Base-by-base conservation (phyloP, 1,140 invertebrate species). In the Halictus rubicundus region DNA sequence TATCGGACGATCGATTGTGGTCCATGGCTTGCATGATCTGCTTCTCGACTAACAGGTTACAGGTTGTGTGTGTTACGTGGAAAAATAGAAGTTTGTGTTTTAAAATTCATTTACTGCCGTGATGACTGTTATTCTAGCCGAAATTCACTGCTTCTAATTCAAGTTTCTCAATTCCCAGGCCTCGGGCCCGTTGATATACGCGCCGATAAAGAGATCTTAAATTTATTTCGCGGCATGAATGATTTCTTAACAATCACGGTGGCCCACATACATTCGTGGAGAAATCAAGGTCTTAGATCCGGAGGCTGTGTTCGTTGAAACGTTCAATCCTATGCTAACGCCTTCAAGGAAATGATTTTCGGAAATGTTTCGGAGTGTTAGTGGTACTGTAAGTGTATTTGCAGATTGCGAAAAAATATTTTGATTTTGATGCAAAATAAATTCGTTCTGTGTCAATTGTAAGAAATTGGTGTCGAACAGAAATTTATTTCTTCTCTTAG, bases 231-330 rank as follows among this genome's bases (percentile, higher is more conserved):
- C 23, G 19, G 12, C 21, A 61, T 10, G 54, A 49, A 71, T 10
- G 57, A 66, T 84, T 84, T 84, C 76, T 27, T 71, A 84, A 82
- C 66, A 54, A 79, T 65, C 60, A 74, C 46, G 5, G 7, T 39
- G 32, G 19, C 37, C 27, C 73, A 37, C 52, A 37, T 65, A n/a
- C 2, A 32, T 54, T 7, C 14, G 16, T 23, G 54, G 21, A 7
- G 74, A 54, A 37, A 64, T 32, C 46, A 39, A 52, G 25, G 57
- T 9, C n/a, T 69, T 39, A 59, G 57, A 61, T 49, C 16, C 9
- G 37, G n/a, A 12, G 65, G 16, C 37, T 42, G 39, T 5, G 46
- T 57, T 37, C 32, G 32, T 6, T 23, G 32, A 49, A 77, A 60
- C 6, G 12, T 46, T 54, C 19, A 3, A 54, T 74, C 54, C 21